These are phyloP conservation scores for Graphium colonna DNA, from an alignment of 2,888 invertebrate species.

Conservation along the genomic window DNA sequence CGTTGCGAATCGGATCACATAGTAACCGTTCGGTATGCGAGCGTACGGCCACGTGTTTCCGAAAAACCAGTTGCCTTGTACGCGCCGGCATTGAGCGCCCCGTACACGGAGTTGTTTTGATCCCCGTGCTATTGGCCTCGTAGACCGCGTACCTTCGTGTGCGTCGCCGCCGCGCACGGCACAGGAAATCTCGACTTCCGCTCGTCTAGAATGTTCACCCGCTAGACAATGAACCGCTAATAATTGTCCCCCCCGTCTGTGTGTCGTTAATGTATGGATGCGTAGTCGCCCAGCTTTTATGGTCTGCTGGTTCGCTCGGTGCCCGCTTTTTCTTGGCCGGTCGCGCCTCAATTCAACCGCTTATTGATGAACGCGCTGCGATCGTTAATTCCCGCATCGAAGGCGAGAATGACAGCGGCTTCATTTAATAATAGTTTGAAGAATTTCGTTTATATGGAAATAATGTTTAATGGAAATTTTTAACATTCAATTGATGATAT, in stretches of 20 bases:
- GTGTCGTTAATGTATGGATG: constrained; percentile 49
- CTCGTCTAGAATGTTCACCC: constrained; percentile 70
- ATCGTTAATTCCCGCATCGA: constrained; percentile 13
- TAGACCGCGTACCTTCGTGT: constrained; percentile 29
- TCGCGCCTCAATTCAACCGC: constrained; percentile 30
- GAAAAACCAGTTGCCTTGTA: constrained; percentile 42
- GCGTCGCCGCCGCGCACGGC: constrained; percentile 38
- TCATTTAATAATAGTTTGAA: constrained; percentile 16
- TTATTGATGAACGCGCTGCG: constrained; percentile 26
- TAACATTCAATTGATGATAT: no score
- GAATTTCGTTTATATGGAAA: constrained; percentile 13
- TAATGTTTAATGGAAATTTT: constrained; percentile 3
- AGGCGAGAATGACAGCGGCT: constrained; percentile 7
- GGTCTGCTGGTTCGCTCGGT: constrained; percentile 57
- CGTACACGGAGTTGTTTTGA: constrained; percentile 63
- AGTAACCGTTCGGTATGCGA: not conserved
- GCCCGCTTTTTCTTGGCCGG: constrained; percentile 35
- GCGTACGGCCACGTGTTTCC: constrained; percentile 32
- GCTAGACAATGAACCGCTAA: constrained; percentile 66
- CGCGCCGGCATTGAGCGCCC: constrained; percentile 53
- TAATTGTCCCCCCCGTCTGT: constrained; percentile 52
- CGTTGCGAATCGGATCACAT: no score
- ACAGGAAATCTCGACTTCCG: constrained; percentile 76
- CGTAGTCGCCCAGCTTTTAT: constrained; percentile 53
- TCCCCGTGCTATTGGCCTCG: constrained; percentile 54